Percentiles rank a stretch among this genome's conserved stretches.
phyloP scores from a whole-genome alignment of 2,888 invertebrate species.

The Synergus japonicus region DNA sequence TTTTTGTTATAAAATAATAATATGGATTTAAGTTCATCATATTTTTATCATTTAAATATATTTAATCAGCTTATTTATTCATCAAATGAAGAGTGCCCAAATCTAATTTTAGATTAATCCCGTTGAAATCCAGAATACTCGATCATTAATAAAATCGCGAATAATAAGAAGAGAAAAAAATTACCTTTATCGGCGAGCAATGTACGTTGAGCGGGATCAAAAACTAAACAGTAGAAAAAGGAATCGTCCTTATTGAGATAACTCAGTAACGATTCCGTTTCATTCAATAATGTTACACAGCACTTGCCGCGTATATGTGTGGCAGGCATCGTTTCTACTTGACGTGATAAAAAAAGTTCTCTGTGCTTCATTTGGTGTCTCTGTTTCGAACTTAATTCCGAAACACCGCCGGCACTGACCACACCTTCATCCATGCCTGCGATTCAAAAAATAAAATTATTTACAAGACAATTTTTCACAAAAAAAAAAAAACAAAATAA shows the following conservation, averaged over 20 bases:
- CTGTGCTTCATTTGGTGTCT: slow-evolving; percentile 98
- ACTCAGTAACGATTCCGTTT: slow-evolving; percentile 97
- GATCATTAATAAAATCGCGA: neutral
- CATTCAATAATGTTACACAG: slow-evolving; percentile 98
- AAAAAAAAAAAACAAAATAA: neutral
- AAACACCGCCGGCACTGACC: slow-evolving; percentile 80
- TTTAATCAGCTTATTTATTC: neutral
- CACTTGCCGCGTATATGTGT: slow-evolving; percentile 99
- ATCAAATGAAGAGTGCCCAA: neutral
- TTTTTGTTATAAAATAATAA: too few species aligned
- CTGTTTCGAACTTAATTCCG: slow-evolving; percentile 89
- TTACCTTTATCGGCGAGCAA: slow-evolving; percentile 97
- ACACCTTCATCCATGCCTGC: slow-evolving; percentile 76
- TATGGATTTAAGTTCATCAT: neutral
- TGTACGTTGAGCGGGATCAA: slow-evolving; percentile 99
- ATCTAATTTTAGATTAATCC: neutral
- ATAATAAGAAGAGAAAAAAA: slow-evolving; percentile 14
- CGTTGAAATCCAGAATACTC: neutral
- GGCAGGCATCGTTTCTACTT: slow-evolving; percentile 98
- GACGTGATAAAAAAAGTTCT: slow-evolving; percentile 97
- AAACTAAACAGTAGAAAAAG: slow-evolving; percentile 99
- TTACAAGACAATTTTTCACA: neutral
- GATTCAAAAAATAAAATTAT: slow-evolving; percentile 69
- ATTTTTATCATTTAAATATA: neutral
- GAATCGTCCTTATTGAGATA: slow-evolving; percentile 99